Percentiles rank a stretch among this genome's conserved stretches.
These are phyloP conservation scores for Ascidia mentula DNA, from an alignment of 23 tunicate genomes.

Conservation along the genomic window DNA sequence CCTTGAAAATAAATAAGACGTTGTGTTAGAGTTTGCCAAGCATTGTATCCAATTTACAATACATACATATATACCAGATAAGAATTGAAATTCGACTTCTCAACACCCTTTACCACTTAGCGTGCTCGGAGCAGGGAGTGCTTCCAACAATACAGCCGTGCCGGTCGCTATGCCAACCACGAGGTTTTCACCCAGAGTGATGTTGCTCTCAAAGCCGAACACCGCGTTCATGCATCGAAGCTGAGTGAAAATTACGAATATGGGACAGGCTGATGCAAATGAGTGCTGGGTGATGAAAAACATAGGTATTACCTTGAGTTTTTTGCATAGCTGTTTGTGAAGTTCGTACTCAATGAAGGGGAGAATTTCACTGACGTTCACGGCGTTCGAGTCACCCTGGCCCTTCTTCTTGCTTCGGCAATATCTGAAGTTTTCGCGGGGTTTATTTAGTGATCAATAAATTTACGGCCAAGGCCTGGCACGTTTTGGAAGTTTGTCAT, in stretches of 20 bases:
- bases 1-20: no score
- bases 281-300: neutral
- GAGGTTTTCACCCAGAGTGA: constrained; percentile 74
- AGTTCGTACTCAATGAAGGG: constrained; percentile 91
- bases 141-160: constrained; percentile 74
- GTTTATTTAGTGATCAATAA: no score
- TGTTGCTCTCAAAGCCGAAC: constrained; percentile 49
- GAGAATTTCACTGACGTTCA: constrained; percentile 59
- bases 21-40: no score
- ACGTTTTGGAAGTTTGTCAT: no score
- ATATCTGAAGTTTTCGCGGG: no score
- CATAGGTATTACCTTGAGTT: constrained; percentile 44
- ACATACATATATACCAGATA: no score
- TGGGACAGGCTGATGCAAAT: neutral
- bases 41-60: no score
- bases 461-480: no score
- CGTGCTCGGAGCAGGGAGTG: constrained; percentile 36
- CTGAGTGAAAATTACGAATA: constrained; percentile 14
- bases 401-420: constrained; percentile 83
- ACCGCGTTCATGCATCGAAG: constrained; percentile 78
- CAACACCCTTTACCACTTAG: neutral
- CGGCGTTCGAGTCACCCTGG: constrained; percentile 75
- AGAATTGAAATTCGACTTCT: no score
- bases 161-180: constrained; percentile 73
- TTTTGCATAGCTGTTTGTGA: constrained; percentile 60